phyloP scores from a whole-genome alignment of 2,113 vertebrate genomes.

The Brachyistius frenatus region DNA sequence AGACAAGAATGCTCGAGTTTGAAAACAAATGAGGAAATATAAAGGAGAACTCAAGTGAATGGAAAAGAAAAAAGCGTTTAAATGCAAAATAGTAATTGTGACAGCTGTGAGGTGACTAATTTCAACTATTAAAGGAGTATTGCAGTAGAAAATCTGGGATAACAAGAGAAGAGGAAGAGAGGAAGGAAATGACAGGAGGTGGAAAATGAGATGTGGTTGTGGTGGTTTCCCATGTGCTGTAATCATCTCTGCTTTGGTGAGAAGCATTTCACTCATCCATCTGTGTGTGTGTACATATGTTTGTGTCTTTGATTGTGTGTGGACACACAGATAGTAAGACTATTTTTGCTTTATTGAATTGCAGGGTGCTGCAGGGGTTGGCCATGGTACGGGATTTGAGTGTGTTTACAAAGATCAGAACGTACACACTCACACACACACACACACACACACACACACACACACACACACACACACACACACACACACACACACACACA shows the following conservation, averaged over 20 bases:
- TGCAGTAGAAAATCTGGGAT: constrained; percentile 9
- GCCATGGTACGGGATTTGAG: constrained; percentile 54
- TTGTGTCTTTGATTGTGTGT: constrained; percentile 38
- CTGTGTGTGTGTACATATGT: constrained; percentile 18
- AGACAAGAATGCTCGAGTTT: background rate
- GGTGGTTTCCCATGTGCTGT: constrained; percentile 55
- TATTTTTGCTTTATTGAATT: constrained; percentile 58
- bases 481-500: constrained; percentile 4
- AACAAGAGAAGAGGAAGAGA: constrained; percentile 16
- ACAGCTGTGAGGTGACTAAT: background rate
- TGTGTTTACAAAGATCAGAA: constrained; percentile 25
- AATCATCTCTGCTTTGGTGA: constrained; percentile 69
- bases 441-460: background rate
- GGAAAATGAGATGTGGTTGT: constrained; percentile 49
- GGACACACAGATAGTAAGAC: constrained; percentile 17
- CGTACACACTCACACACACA: background rate
- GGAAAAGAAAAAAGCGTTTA: background rate
- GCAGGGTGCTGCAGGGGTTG: constrained; percentile 48
- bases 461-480: background rate
- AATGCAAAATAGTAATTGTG: background rate
- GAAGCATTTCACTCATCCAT: constrained; percentile 53
- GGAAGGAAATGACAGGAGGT: constrained; percentile 42
- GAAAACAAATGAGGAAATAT: background rate
- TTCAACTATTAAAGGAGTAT: constrained; percentile 35
- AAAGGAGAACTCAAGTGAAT: background rate